A percentile compares a stretch with the other conserved stretches of the same genome.
Conservation (phyloP, 2,888 invertebrate genomes). For the Eugnorisma glareosa region DNA sequence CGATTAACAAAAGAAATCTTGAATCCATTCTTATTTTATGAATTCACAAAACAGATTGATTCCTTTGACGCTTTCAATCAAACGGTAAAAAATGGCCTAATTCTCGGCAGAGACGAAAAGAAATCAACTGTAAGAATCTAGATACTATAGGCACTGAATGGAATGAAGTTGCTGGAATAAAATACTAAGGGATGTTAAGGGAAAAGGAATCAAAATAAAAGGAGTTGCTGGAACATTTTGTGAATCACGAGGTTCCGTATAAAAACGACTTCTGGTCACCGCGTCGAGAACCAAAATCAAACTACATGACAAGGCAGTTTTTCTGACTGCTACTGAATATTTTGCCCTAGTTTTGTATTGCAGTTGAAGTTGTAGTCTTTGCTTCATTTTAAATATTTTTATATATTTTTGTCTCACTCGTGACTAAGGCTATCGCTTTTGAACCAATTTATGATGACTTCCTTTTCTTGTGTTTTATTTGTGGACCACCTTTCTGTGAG, state of each 20-base stretch:
- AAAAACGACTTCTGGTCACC: slow-evolving; percentile 58
- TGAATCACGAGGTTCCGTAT: slow-evolving; percentile 54
- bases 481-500: no score
- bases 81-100: slow-evolving; percentile 44
- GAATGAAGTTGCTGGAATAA: slow-evolving; percentile 49
- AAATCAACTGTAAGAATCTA: slow-evolving; percentile 29
- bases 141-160: slow-evolving; percentile 31
- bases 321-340: slow-evolving; percentile 5
- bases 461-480: no score
- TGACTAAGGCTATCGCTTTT: neutral
- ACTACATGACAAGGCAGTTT: slow-evolving; percentile 13
- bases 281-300: slow-evolving; percentile 58
- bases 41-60: slow-evolving; percentile 53
- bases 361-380: neutral
- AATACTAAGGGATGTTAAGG: slow-evolving; percentile 34
- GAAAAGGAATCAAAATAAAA: slow-evolving; percentile 61
- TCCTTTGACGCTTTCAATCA: slow-evolving; percentile 56
- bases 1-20: slow-evolving; percentile 44
- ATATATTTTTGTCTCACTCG: neutral
- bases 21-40: slow-evolving; percentile 48
- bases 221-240: slow-evolving; percentile 59
- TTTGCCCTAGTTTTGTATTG: slow-evolving; percentile 7
- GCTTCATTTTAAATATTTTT: neutral
- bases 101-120: slow-evolving; percentile 16
- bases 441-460: no score